These are phyloP conservation scores for Lissonota sp. DNA, from an alignment of 2,888 invertebrate species.

Conservation along the genomic window DNA sequence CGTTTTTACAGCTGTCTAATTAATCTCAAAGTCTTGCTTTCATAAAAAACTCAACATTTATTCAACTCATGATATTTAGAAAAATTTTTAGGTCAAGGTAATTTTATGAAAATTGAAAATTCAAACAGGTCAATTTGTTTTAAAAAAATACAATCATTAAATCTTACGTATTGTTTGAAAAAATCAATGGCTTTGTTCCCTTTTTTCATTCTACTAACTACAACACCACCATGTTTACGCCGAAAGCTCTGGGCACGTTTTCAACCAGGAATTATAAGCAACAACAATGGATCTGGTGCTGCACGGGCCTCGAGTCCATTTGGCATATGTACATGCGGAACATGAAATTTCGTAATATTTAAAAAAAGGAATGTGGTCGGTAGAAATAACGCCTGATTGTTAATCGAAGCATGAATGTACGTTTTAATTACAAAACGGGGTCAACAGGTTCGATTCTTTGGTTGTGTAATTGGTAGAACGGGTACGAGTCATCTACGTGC, in stretches of 20 bases:
- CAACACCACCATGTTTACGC: no score
- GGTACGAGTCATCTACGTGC: neutral
- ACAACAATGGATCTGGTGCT: slow-evolving; percentile 31
- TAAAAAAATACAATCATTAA: no score
- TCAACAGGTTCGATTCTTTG: slow-evolving; percentile 54
- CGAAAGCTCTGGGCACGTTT: neutral
- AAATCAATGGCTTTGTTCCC: no score
- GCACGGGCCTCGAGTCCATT: neutral
- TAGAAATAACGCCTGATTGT: slow-evolving; percentile 33
- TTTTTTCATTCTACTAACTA: no score
- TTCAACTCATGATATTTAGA: no score
- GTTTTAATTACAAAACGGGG: slow-evolving; percentile 59
- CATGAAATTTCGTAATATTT: slow-evolving; percentile 52
- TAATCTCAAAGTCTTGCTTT: no score
- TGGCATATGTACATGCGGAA: slow-evolving; percentile 19
- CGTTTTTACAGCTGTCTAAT: no score
- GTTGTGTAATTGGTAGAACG: slow-evolving; percentile 31
- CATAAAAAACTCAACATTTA: no score
- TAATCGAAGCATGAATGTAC: slow-evolving; percentile 47
- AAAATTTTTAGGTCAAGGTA: no score
- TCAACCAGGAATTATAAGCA: slow-evolving; percentile 31
- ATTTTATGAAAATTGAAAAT: no score
- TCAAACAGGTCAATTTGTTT: no score
- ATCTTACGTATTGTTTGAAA: no score
- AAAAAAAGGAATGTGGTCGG: slow-evolving; percentile 29